A percentile compares a stretch with the other conserved stretches of the same genome.
Evolutionary conservation across 2,888 invertebrate genomes (phyloP).

Genomic region (Sepioteuthis lessoniana): DNA sequence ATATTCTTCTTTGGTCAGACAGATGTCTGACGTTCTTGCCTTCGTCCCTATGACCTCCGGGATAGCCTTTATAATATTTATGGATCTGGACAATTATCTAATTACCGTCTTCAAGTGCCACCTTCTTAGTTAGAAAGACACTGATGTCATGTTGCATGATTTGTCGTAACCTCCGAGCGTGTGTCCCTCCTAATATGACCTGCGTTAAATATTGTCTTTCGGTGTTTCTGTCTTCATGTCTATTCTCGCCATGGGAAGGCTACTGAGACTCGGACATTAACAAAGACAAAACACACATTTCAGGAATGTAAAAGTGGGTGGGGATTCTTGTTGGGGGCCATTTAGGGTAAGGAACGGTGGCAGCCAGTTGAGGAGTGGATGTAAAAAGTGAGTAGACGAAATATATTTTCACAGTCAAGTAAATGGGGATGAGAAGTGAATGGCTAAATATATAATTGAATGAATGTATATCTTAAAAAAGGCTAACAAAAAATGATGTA

Average conservation of each 20-base stretch:
- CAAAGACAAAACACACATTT: background rate
- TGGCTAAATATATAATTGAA: slow-evolving; percentile 14
- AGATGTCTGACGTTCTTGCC: background rate
- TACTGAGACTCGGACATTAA: background rate
- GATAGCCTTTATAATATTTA: background rate
- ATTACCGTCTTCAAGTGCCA: background rate
- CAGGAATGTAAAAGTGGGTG: background rate
- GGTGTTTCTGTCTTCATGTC: background rate
- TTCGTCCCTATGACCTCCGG: background rate
- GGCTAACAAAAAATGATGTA: too few relatives aligned
- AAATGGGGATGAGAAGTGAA: background rate
- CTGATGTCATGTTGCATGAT: background rate
- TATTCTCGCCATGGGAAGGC: too few relatives aligned
- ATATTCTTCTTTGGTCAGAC: background rate
- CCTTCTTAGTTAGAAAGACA: slow-evolving; percentile 18
- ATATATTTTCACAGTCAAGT: too few relatives aligned
- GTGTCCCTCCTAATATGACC: background rate
- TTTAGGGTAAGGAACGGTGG: too few relatives aligned
- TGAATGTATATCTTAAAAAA: background rate
- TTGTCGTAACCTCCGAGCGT: background rate
- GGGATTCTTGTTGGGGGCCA: too few relatives aligned
- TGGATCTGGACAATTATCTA: slow-evolving; percentile 15
- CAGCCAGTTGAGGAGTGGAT: too few relatives aligned
- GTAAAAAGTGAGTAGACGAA: too few relatives aligned
- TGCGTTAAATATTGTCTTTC: background rate